Evolutionary conservation across 2,113 vertebrate species (phyloP).

Genomic region (Rhynchopsitta pachyrhyncha): DNA sequence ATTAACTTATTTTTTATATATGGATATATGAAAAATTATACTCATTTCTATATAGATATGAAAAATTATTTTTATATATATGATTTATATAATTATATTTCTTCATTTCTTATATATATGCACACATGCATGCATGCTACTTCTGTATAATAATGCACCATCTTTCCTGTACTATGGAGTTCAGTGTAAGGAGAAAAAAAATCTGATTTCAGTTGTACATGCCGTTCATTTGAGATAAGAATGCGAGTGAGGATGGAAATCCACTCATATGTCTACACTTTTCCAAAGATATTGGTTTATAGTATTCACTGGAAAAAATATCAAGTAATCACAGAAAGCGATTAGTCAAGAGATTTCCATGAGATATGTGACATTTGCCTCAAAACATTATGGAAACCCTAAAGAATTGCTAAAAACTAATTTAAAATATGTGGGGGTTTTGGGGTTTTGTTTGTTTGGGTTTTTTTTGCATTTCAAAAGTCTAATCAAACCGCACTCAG

Average conservation of each 20-base stretch:
- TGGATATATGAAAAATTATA: neutral
- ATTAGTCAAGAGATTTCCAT: neutral
- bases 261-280: neutral
- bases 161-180: neutral
- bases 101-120: neutral
- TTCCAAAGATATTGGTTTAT: neutral
- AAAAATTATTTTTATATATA: too few species aligned
- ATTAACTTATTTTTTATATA: neutral
- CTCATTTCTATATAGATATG: neutral
- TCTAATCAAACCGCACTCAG: neutral
- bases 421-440: neutral
- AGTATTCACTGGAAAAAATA: neutral
- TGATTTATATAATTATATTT: neutral
- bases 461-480: neutral
- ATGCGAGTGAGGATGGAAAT: conserved; percentile 12
- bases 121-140: neutral
- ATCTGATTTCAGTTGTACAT: neutral
- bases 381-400: neutral
- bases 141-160: neutral
- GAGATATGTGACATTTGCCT: neutral
- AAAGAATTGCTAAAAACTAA: neutral
- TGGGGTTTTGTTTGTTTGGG: too few species aligned
- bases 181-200: neutral
- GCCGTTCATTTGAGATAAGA: neutral
- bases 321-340: neutral